Evolutionary conservation across 2,797 vertebrate species (phyloP), one percentile per base, ranked within the genome.

Genomic region (Pyrrhura leucotis): DNA sequence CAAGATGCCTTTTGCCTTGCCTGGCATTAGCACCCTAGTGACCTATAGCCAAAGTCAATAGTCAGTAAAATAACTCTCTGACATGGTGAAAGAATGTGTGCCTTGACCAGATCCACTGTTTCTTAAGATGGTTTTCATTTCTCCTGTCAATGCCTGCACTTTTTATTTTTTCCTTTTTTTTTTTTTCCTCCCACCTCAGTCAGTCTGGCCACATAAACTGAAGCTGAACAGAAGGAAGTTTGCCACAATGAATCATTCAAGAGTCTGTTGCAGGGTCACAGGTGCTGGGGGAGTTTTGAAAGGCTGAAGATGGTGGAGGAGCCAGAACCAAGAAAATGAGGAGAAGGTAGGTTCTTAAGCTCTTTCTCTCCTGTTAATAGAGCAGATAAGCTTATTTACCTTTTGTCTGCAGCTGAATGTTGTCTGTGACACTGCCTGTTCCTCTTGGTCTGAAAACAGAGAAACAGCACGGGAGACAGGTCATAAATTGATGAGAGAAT

Each of bases 1-100:
- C 81, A 88, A 63, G 77, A 88, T 67, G 91, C 72, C 71, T 94
- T 96, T 93, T 96, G 93, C 95, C 76, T 85, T 95, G 78, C 54
- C 75, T 96, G 90, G 89, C 73, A 39, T 95, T 92, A 93, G 61
- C 73, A 94, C 85, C 85, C 79, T 81, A 42, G 44, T 95, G 90
- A 88, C 81, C 83, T 87, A 54, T 29, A 75, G 83, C 76, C 58
- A 91, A 93, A 90, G 77, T 77, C 85, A 87, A 47, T 56, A 92
- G 59, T 87, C 75, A 69, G 62, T 67, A n/a, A 79, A 76, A 37
- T 77, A 73, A 53, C 54, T 79, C 47, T 66, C n/a, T 59, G 54
- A 53, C 42, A 31, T 66, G 68, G 45, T 76, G 58, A 69, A 63
- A 76, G 74, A 91, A 47, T 61, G 44, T 10, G 35, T 89, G 81